These are phyloP conservation scores for Cremastobaeus sp. DNA, from an alignment of 2,888 invertebrate species.

Conservation along the genomic window DNA sequence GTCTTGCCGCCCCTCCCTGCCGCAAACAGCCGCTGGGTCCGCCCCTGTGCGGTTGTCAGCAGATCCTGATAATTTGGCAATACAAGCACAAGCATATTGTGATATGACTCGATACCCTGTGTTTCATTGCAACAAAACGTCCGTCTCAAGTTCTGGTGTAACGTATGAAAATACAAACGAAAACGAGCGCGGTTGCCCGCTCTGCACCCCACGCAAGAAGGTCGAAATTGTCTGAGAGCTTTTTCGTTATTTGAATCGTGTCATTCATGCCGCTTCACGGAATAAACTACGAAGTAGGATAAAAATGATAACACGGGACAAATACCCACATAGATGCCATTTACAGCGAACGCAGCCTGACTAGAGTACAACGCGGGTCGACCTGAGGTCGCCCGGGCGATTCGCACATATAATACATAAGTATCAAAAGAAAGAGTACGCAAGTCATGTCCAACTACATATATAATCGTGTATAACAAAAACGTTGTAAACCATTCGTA, in stretches of 20 bases:
- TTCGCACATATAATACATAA: constrained; percentile 37
- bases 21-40: constrained; percentile 15
- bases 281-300: constrained; percentile 51
- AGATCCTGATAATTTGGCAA: constrained; percentile 34
- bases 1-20: background rate
- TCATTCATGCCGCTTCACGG: constrained; percentile 55
- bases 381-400: background rate
- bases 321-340: constrained; percentile 39
- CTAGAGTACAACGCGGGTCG: constrained; percentile 23
- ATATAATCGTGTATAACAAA: constrained; percentile 47
- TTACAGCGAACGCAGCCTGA: constrained; percentile 41
- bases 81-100: constrained; percentile 71
- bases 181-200: background rate
- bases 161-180: background rate
- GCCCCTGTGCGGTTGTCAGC: background rate
- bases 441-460: constrained; percentile 33
- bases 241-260: constrained; percentile 47
- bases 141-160: background rate
- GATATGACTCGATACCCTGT: constrained; percentile 75
- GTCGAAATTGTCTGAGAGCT: constrained; percentile 28
- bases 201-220: background rate
- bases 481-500: constrained; percentile 13
- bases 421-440: constrained; percentile 35
- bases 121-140: constrained; percentile 70
- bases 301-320: constrained; percentile 52